These are phyloP conservation scores for Artemia sinica DNA, from an alignment of 2,888 invertebrate genomes.

Conservation along the genomic window DNA sequence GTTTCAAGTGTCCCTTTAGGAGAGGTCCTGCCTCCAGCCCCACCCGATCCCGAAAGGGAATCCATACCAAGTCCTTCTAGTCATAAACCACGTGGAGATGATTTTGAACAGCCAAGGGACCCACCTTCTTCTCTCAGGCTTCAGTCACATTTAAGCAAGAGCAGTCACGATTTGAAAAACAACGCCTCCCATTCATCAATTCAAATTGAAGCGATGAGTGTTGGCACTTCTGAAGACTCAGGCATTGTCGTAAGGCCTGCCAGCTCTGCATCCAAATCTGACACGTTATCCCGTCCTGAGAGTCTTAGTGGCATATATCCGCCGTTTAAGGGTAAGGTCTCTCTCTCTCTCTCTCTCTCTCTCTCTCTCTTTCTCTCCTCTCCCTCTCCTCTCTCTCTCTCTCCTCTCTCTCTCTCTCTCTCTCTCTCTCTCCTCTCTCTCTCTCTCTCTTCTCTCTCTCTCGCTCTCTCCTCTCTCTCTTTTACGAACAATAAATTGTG, in stretches of 20 bases:
- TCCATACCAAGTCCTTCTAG: not conserved
- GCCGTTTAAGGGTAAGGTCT: not conserved
- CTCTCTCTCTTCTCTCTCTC: no score
- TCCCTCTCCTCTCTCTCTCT: no score
- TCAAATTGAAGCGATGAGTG: slow-evolving; percentile 24
- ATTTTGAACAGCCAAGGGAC: slow-evolving; percentile 4
- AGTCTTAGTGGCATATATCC: slow-evolving; percentile 4
- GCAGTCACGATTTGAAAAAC: slow-evolving; percentile 20
- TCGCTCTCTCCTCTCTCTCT: no score
- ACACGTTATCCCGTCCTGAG: slow-evolving; percentile 15
- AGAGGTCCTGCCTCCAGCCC: slow-evolving; percentile 15
- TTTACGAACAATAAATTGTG: no score
- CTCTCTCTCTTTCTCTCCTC: no score
- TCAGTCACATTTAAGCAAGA: slow-evolving; percentile 6
- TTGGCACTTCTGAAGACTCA: slow-evolving; percentile 24
- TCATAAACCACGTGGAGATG: not conserved
- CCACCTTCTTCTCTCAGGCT: slow-evolving; percentile 21
- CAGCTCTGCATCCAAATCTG: slow-evolving; percentile 26
- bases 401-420: no score
- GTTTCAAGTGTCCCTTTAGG: slow-evolving; percentile 19
- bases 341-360: no score
- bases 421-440: no score
- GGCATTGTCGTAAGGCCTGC: slow-evolving; percentile 25
- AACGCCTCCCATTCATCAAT: slow-evolving; percentile 20
- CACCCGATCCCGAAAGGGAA: slow-evolving; percentile 15